These are phyloP conservation scores for Acanthoscelides obtectus DNA, from an alignment of 2,888 invertebrate genomes.

Conservation along the genomic window DNA sequence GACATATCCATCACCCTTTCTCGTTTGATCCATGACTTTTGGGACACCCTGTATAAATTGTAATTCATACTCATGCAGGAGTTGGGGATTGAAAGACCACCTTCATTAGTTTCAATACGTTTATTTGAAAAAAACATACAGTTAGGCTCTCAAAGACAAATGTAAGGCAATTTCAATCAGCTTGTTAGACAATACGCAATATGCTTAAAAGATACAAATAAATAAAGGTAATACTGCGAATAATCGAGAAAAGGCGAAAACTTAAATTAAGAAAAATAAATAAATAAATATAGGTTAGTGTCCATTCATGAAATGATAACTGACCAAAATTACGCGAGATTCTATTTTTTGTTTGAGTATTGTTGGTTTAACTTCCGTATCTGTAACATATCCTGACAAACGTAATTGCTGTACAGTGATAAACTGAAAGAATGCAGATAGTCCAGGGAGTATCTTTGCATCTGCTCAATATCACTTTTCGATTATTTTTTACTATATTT, in stretches of 20 bases:
- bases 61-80: too few relatives aligned
- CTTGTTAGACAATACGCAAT: neutral
- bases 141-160: neutral
- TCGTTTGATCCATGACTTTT: too few relatives aligned
- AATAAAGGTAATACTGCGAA: neutral
- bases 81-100: neutral
- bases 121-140: neutral
- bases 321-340: neutral
- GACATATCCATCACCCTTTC: too few relatives aligned
- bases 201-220: neutral
- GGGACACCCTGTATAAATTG: too few relatives aligned
- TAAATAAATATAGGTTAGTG: neutral
- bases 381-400: neutral
- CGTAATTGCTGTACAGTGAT: too few relatives aligned
- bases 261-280: neutral
- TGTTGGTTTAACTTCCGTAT: neutral
- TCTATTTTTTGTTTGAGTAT: neutral
- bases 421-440: too few relatives aligned
- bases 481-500: too few relatives aligned
- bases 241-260: neutral
- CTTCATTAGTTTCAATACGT: neutral
- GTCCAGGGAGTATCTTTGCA: too few relatives aligned
- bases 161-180: neutral
- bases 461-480: too few relatives aligned
- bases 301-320: neutral